Conservation (phyloP, 2,888 invertebrate genomes). For the Polia nebulosa region DNA sequence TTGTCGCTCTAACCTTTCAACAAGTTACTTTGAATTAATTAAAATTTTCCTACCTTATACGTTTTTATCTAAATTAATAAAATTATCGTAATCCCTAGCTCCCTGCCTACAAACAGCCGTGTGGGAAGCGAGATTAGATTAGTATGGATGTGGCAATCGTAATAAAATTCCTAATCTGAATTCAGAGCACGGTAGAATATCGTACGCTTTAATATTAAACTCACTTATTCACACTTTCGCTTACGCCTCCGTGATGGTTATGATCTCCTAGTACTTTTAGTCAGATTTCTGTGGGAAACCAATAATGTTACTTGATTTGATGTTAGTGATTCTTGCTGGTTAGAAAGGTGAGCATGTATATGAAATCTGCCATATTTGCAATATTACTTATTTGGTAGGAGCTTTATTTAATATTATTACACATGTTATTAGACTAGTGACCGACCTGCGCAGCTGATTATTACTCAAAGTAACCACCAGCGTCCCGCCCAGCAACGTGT, state of each 20-base stretch:
- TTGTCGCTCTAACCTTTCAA: not conserved
- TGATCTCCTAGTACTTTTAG: conserved; percentile 48
- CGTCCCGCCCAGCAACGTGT: too few species aligned
- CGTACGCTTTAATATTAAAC: conserved; percentile 40
- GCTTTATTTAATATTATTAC: not conserved
- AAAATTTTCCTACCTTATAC: conserved; percentile 12
- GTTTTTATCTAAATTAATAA: conserved; percentile 28
- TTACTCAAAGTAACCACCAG: not conserved
- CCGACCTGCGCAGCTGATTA: not conserved
- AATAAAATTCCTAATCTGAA: conserved; percentile 64
- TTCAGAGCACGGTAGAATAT: conserved; percentile 67
- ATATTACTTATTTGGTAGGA: not conserved
- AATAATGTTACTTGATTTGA: conserved; percentile 36
- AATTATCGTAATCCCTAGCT: conserved; percentile 42
- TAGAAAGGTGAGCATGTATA: conserved; percentile 18
- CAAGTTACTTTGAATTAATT: not conserved
- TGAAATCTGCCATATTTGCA: conserved; percentile 15
- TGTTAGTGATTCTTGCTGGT: conserved; percentile 26
- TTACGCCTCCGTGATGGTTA: conserved; percentile 45
- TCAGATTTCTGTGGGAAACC: conserved; percentile 46
- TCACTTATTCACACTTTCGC: conserved; percentile 51
- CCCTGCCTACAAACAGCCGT: conserved; percentile 44
- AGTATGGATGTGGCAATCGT: conserved; percentile 51
- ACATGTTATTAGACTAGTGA: not conserved
- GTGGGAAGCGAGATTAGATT: conserved; percentile 62